These are phyloP conservation scores for Tenodera sinensis DNA, from an alignment of 2,888 invertebrate genomes.

Conservation along the genomic window DNA sequence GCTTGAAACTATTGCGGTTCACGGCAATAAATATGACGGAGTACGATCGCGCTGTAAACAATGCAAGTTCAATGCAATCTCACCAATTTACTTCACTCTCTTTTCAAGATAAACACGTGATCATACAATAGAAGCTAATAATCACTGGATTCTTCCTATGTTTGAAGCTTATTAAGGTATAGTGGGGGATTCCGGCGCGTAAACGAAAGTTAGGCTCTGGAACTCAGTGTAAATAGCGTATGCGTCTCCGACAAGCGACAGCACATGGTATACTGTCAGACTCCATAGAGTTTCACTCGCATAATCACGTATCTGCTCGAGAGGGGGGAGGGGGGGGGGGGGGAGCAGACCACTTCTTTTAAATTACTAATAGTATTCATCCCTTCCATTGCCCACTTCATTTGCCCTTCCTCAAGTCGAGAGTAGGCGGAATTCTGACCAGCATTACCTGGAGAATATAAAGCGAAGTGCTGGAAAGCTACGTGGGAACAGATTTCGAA, in stretches of 20 bases:
- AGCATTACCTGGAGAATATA: neutral
- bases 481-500: neutral
- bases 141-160: too few relatives aligned
- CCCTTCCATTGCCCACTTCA: neutral
- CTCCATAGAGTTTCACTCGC: neutral
- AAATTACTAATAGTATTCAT: slow-evolving; percentile 7
- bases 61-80: too few relatives aligned
- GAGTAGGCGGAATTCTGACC: neutral
- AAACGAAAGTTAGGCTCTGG: too few relatives aligned
- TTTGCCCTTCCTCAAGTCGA: neutral
- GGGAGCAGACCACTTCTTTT: neutral
- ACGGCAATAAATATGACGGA: neutral
- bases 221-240: neutral
- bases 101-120: too few relatives aligned
- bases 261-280: neutral
- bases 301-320: neutral
- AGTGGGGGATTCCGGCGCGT: too few relatives aligned
- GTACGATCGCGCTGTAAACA: too few relatives aligned
- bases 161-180: too few relatives aligned
- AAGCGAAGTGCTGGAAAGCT: neutral
- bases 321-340: neutral
- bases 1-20: neutral
- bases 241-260: neutral
- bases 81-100: too few relatives aligned
- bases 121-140: too few relatives aligned